Evolutionary conservation across 1,140 invertebrate species (phyloP).

Genomic region (Leptopilina clavipes): DNA sequence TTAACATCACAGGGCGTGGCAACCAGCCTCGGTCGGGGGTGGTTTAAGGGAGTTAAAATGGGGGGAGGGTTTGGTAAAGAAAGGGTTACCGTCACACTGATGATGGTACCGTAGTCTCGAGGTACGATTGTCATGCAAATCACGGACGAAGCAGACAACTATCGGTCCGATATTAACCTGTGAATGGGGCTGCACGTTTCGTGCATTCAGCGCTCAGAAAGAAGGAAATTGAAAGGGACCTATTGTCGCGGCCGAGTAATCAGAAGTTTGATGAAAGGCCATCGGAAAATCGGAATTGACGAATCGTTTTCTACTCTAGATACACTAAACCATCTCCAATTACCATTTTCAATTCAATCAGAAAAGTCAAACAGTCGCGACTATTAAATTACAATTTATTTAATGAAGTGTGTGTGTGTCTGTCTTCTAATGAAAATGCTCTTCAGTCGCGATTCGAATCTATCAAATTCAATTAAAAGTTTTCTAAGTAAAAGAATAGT

Average conservation of each 20-base stretch:
- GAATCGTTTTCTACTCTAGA: slow-evolving; percentile 22
- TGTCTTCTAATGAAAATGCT: not conserved
- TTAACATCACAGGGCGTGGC: slow-evolving; percentile 61
- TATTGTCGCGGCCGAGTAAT: slow-evolving; percentile 30
- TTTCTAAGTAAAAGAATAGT: not conserved
- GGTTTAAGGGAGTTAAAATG: slow-evolving; percentile 53
- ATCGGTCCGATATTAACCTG: slow-evolving; percentile 66
- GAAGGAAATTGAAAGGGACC: slow-evolving; percentile 27
- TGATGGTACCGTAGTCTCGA: slow-evolving; percentile 57
- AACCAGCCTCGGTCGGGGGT: slow-evolving; percentile 46
- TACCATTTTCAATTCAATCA: slow-evolving; percentile 16
- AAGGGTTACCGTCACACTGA: slow-evolving; percentile 59
- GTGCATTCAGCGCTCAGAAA: slow-evolving; percentile 43
- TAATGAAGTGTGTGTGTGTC: not conserved
- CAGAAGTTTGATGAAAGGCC: slow-evolving; percentile 29
- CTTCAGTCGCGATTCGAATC: too few species aligned
- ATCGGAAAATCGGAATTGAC: slow-evolving; percentile 23
- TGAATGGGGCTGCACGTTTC: slow-evolving; percentile 50
- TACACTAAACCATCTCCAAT: slow-evolving; percentile 25
- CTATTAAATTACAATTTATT: not conserved
- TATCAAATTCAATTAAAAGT: slow-evolving; percentile 1
- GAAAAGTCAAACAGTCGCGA: not conserved
- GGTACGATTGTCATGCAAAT: slow-evolving; percentile 70
- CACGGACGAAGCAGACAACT: slow-evolving; percentile 56
- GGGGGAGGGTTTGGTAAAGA: slow-evolving; percentile 57